phyloP scores from a whole-genome alignment of 2,797 vertebrate species.

The Decapterus maruadsi region DNA sequence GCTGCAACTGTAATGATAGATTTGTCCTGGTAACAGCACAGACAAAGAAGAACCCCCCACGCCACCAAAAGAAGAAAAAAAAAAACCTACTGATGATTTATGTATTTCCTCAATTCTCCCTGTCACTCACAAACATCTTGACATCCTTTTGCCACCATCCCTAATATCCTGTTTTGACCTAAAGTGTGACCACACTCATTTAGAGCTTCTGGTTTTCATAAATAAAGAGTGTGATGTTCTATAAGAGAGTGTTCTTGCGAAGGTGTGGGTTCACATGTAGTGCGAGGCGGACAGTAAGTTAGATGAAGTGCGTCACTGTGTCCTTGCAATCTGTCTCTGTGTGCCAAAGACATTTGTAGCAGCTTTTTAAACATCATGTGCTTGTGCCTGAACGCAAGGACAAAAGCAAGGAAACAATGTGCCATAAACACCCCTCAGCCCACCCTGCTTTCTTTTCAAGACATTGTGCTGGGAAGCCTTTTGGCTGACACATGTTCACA shows the following conservation, averaged over 20 bases:
- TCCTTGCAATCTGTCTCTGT: slow-evolving; percentile 11
- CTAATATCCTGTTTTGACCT: neutral
- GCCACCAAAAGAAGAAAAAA: no score
- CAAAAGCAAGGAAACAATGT: slow-evolving; percentile 39
- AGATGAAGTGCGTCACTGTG: slow-evolving; percentile 2
- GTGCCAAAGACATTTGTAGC: slow-evolving; percentile 36
- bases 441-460: slow-evolving; percentile 28
- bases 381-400: slow-evolving; percentile 43
- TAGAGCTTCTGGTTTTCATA: no score
- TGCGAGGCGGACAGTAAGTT: neutral
- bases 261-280: neutral
- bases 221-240: no score
- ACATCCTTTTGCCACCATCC: neutral
- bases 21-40: neutral
- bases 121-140: neutral
- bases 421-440: slow-evolving; percentile 25
- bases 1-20: slow-evolving; percentile 28
- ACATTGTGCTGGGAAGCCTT: slow-evolving; percentile 20
- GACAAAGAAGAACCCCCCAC: neutral
- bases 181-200: no score
- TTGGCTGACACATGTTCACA: neutral
- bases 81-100: no score
- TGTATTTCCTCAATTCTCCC: neutral
- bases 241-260: neutral
- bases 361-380: slow-evolving; percentile 41